Evolutionary conservation across 2,797 vertebrate species (phyloP), one percentile per base, ranked within the genome.

Genomic region (Rousettus madagascariensis): DNA sequence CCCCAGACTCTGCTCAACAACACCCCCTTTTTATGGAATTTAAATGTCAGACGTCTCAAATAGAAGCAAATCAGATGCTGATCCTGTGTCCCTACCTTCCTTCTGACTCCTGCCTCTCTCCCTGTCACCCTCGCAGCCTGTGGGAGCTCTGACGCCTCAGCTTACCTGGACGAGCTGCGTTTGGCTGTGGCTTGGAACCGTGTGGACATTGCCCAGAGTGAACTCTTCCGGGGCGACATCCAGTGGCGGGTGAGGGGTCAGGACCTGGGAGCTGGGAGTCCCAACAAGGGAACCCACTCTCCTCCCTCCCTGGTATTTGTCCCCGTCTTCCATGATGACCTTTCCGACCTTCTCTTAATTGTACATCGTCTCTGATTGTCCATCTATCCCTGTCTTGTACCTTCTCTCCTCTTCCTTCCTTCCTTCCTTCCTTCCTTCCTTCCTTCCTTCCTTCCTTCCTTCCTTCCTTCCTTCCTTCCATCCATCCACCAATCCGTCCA

Each of bases 141-240:
- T 98, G 98, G 71, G 86, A 95, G 4, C 98, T 98, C 13, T 57
- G 97, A 98, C 4, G 97, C 97, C 78, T 98, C 96, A 30, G 99
- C 98, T 7, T 99, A 99, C 96, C 98, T 97, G 33, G 99, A 99
- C 28, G 99, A 99, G 96, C 97, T 99, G 96, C 99, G 98, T 63
- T 96, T 99, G 15, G 99, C 99, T 0, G 99, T 99, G 85, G 98
- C 99, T 11, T 99, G 99, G 99, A 99, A 99, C 98, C 98, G 99
- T 19, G 99, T 99, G 51, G 99, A 99, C 97, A 99, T 99, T 24
- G 99, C 99, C 82, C 99, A 99, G 97, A 99, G 98, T 0, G 99
- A 99, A 97, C 98, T 99, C 82, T 99, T 99, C 96, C 99, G 99
- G 41, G 99, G 99, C 80, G 98, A 99, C 97, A 99, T 99, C 68